phyloP scores from a whole-genome alignment of 2,797 vertebrate species.

The Coranthus polyacanthus region DNA sequence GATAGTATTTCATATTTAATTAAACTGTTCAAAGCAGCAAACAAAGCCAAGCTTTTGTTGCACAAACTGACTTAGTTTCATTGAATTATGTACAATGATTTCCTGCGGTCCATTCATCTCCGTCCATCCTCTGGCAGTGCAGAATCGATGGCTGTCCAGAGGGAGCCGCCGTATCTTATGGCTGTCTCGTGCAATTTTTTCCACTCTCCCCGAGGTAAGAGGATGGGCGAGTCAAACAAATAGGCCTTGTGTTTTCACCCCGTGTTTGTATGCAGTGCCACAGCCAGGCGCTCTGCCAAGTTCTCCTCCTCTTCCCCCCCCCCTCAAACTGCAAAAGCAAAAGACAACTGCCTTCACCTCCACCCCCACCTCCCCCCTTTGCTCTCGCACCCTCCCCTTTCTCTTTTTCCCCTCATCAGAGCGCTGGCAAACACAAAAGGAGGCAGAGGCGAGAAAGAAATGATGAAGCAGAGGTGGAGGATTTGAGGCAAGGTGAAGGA shows the following conservation, averaged over 20 bases:
- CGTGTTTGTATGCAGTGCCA: conserved; percentile 89
- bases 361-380: conserved; percentile 69
- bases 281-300: conserved; percentile 83
- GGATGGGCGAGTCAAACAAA: conserved; percentile 80
- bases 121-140: conserved; percentile 19
- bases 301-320: conserved; percentile 51
- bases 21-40: conserved; percentile 26
- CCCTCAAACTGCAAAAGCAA: conserved; percentile 76
- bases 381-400: conserved; percentile 37
- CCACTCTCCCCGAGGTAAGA: conserved; percentile 70
- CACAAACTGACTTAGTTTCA: conserved; percentile 48
- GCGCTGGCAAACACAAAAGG: conserved; percentile 61
- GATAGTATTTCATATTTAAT: conserved; percentile 50
- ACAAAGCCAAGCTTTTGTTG: conserved; percentile 43
- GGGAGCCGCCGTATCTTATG: conserved; percentile 40
- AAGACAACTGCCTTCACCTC: conserved; percentile 68
- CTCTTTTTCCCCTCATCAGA: conserved; percentile 31
- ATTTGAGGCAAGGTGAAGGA: conserved; percentile 31
- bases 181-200: conserved; percentile 39
- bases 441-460: conserved; percentile 7
- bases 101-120: conserved; percentile 37
- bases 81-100: conserved; percentile 49
- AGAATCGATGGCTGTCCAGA: conserved; percentile 38
- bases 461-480: conserved; percentile 52
- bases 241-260: conserved; percentile 83